A percentile compares a stretch with the other conserved stretches of the same genome.
phyloP scores from a whole-genome alignment of 2,797 vertebrate species.

The Coracias cyanogaster region DNA sequence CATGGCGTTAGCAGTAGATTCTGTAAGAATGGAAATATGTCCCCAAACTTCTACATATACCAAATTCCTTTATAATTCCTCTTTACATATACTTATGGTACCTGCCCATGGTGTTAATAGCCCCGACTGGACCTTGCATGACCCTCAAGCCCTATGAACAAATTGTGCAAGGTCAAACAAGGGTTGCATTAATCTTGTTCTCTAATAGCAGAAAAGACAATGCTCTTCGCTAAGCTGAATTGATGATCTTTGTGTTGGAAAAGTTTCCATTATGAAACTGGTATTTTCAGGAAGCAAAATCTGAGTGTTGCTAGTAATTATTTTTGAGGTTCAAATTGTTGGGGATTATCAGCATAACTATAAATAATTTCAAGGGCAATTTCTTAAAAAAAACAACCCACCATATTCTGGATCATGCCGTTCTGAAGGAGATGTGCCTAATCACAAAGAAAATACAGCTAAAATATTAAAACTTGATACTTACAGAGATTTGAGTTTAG shows the following conservation, averaged over 20 bases:
- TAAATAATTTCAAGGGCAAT: background rate
- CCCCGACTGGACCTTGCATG: background rate
- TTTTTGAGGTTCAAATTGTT: background rate
- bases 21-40: background rate
- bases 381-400: background rate
- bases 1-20: background rate
- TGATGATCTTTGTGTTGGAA: background rate
- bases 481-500: conserved; percentile 95
- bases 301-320: background rate
- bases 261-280: background rate
- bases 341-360: background rate
- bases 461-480: conserved; percentile 66
- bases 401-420: background rate
- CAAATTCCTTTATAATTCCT: background rate
- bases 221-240: background rate
- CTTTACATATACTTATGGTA: background rate
- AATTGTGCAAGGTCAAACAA: background rate
- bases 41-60: background rate
- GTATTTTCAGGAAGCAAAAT: background rate
- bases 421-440: background rate
- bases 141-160: background rate
- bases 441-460: background rate
- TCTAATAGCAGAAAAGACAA: background rate
- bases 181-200: background rate
- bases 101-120: background rate